Evolutionary conservation across 2,113 vertebrate species (phyloP).

Genomic region (Osmerus mordax): DNA sequence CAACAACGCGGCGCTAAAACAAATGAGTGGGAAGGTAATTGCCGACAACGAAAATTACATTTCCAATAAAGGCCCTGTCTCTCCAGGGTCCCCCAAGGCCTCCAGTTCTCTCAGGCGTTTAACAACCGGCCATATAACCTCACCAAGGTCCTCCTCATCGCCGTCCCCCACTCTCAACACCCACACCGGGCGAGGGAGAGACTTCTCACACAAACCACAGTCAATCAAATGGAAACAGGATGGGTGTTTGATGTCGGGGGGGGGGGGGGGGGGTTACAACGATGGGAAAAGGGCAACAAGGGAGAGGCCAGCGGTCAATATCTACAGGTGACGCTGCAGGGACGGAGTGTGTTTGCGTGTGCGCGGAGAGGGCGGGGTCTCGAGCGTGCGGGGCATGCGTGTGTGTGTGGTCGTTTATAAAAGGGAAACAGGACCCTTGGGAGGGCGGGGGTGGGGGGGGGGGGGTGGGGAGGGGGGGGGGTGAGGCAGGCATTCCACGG

Average conservation of each 20-base stretch:
- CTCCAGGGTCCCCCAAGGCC: slow-evolving; percentile 65
- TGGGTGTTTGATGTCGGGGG: slow-evolving; percentile 40
- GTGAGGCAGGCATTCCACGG: slow-evolving; percentile 34
- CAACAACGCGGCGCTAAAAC: slow-evolving; percentile 65
- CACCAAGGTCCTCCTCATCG: slow-evolving; percentile 54
- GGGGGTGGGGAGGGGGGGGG: slow-evolving; percentile 3
- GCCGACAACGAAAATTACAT: slow-evolving; percentile 79
- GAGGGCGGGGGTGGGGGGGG: neutral
- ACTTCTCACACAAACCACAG: slow-evolving; percentile 56
- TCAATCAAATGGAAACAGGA: slow-evolving; percentile 65
- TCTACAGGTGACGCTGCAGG: neutral
- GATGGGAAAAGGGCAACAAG: slow-evolving; percentile 29
- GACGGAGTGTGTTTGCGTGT: neutral
- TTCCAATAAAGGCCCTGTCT: slow-evolving; percentile 76
- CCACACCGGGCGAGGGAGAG: slow-evolving; percentile 45
- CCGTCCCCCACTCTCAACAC: slow-evolving; percentile 54
- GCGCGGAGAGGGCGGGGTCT: neutral
- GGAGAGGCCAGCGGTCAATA: slow-evolving; percentile 27
- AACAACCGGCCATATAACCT: slow-evolving; percentile 70
- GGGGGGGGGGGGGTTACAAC: slow-evolving; percentile 55
- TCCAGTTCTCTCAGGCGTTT: slow-evolving; percentile 67
- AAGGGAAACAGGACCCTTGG: slow-evolving; percentile 16
- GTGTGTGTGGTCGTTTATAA: neutral
- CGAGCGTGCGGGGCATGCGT: too few species aligned
- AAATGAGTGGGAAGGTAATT: slow-evolving; percentile 76